phyloP scores from a whole-genome alignment of 1,140 invertebrate species.

The Hylaeus anthracinus region DNA sequence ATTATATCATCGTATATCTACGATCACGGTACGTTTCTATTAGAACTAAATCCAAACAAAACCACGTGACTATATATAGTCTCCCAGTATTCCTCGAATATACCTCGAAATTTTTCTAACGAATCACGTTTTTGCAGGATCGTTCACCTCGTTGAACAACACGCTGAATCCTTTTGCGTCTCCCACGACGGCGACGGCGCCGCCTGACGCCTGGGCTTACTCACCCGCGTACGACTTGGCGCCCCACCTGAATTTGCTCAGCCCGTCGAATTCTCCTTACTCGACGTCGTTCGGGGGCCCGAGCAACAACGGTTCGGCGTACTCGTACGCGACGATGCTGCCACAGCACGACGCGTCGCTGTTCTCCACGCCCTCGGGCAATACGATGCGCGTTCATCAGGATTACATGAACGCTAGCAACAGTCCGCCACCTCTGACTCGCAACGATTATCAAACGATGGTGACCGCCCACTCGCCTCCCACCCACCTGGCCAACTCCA shows the following conservation, averaged over 20 bases:
- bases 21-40: too few relatives aligned
- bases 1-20: too few relatives aligned
- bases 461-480: constrained; percentile 85
- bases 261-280: constrained; percentile 86
- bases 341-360: constrained; percentile 86
- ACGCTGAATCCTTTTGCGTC: constrained; percentile 86
- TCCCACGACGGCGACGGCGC: constrained; percentile 83
- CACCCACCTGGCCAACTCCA: constrained; percentile 79
- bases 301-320: constrained; percentile 80
- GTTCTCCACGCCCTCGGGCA: constrained; percentile 81
- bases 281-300: constrained; percentile 81
- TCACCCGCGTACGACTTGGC: constrained; percentile 88
- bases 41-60: too few relatives aligned
- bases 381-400: constrained; percentile 82
- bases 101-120: neutral
- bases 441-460: constrained; percentile 85
- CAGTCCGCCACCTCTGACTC: constrained; percentile 80
- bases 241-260: constrained; percentile 86
- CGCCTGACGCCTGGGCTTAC: constrained; percentile 88
- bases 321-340: constrained; percentile 83
- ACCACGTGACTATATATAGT: too few relatives aligned
- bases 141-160: constrained; percentile 84
- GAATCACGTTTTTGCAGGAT: constrained; percentile 72
- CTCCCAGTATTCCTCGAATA: too few relatives aligned
- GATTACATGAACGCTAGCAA: constrained; percentile 84